Conservation (phyloP, 2,113 vertebrate species). For the human region GRCh38 chr1:234761501-234762000, state of each 20-base stretch:
- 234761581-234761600: not conserved
- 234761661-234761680: not conserved
- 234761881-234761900: not conserved
- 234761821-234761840: not conserved
- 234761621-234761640: not conserved
- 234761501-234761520: not conserved
- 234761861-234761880: not conserved
- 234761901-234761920: not conserved
- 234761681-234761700: not conserved
- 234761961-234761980: not conserved
- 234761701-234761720: not conserved
- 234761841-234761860: not conserved
- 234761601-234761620: not conserved
- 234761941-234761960: not conserved
- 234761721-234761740: not conserved
- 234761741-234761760: not conserved
- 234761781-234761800: not conserved
- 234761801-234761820: not conserved
- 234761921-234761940: not conserved
- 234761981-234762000: not conserved
- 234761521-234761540: not conserved
- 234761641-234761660: not conserved
- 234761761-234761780: accelerated
- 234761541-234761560: not conserved
- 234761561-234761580: not conserved